These are phyloP conservation scores for Pollenia angustigena DNA, from an alignment of 2,888 invertebrate genomes.

Conservation along the genomic window DNA sequence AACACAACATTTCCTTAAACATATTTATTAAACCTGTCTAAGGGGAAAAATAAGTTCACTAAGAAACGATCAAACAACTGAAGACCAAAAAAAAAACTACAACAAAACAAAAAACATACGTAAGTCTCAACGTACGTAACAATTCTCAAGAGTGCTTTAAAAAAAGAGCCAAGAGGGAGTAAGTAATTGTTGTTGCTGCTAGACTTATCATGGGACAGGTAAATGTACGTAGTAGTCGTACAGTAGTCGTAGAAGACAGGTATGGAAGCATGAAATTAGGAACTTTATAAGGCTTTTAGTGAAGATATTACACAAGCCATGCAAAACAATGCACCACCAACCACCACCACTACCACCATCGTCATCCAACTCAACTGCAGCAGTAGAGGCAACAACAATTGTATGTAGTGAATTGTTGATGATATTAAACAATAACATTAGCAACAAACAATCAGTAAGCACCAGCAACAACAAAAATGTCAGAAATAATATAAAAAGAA, in stretches of 20 bases:
- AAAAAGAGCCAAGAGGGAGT: conserved; percentile 54
- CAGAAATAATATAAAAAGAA: conserved; percentile 1
- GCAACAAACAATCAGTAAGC: conserved; percentile 45
- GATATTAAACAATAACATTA: conserved; percentile 65
- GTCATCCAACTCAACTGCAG: conserved; percentile 18
- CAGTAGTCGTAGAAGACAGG: conserved; percentile 47
- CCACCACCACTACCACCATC: conserved; percentile 9
- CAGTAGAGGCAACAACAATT: not conserved
- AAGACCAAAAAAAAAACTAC: conserved; percentile 5
- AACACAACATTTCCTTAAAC: conserved; percentile 82
- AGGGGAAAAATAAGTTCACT: conserved; percentile 77
- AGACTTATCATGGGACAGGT: conserved; percentile 48
- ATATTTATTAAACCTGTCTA: conserved; percentile 83
- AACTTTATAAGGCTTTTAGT: conserved; percentile 73
- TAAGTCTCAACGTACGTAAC: not conserved
- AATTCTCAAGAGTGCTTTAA: conserved; percentile 59
- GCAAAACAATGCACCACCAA: conserved; percentile 64
- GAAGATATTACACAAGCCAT: conserved; percentile 75
- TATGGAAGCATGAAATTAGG: conserved; percentile 72
- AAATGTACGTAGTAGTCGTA: not conserved
- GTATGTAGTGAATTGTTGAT: conserved; percentile 47
- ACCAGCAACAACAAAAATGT: conserved; percentile 26
- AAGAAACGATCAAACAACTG: conserved; percentile 46
- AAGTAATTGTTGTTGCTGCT: conserved; percentile 17
- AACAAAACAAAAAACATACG: conserved; percentile 52